A percentile compares a stretch with the other conserved stretches of the same genome.
Evolutionary conservation across 1,140 invertebrate species (phyloP).

Genomic region (Choristoneura fumiferana): DNA sequence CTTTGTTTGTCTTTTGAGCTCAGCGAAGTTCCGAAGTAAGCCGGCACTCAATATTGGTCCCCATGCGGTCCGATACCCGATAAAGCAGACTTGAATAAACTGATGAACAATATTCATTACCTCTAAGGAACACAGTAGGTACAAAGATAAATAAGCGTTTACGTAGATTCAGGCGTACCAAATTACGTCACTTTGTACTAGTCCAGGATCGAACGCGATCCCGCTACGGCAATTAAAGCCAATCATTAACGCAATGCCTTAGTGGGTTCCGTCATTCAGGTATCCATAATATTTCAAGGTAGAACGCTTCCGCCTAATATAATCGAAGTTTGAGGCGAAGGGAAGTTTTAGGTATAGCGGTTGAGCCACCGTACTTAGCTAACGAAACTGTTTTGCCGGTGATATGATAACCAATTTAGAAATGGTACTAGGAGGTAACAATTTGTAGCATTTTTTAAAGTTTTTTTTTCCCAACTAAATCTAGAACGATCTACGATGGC

Average conservation of each 20-base stretch:
- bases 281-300: slow-evolving; percentile 64
- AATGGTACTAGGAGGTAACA: neutral
- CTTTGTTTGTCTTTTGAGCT: slow-evolving; percentile 13
- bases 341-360: slow-evolving; percentile 50
- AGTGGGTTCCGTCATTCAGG: slow-evolving; percentile 29
- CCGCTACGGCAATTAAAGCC: slow-evolving; percentile 7
- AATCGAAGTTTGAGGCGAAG: slow-evolving; percentile 50
- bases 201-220: slow-evolving; percentile 2
- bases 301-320: slow-evolving; percentile 51
- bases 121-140: neutral
- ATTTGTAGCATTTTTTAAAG: too few relatives aligned
- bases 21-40: neutral
- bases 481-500: too few relatives aligned
- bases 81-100: slow-evolving; percentile 5
- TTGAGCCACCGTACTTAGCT: slow-evolving; percentile 41
- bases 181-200: neutral
- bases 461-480: too few relatives aligned
- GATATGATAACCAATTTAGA: neutral
- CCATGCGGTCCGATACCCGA: slow-evolving; percentile 6
- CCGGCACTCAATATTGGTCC: slow-evolving; percentile 5
- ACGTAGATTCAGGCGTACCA: too few relatives aligned
- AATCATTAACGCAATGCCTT: slow-evolving; percentile 3
- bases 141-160: too few relatives aligned
- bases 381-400: slow-evolving; percentile 21
- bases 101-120: slow-evolving; percentile 13